Percentiles rank a stretch among this genome's conserved stretches.
Conservation (phyloP, 1,140 invertebrate genomes). For the Eufriesea mexicana region DNA sequence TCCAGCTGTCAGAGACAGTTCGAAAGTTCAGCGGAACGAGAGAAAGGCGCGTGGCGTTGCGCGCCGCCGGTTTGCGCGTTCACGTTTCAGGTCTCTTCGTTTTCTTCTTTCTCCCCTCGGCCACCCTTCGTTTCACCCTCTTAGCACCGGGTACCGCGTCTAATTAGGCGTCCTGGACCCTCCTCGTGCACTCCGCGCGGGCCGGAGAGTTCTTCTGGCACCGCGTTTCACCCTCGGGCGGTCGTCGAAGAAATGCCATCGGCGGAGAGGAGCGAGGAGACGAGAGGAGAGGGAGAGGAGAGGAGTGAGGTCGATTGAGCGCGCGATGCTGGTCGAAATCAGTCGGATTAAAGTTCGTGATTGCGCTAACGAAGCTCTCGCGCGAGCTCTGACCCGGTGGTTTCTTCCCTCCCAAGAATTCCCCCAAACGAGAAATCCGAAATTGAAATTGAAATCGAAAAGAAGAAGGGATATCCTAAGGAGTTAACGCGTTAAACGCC, state of each 20-base stretch:
- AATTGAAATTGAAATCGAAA: conserved; percentile 24
- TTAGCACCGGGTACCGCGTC: conserved; percentile 58
- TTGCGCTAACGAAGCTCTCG: conserved; percentile 48
- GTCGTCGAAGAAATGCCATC: conserved; percentile 45
- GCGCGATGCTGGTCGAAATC: conserved; percentile 56
- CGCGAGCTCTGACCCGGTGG: not conserved
- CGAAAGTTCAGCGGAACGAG: conserved; percentile 22
- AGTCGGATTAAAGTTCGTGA: conserved; percentile 69
- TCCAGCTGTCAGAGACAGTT: conserved; percentile 54
- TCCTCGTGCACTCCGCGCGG: conserved; percentile 54
- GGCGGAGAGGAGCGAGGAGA: not conserved
- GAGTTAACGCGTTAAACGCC: too few species aligned
- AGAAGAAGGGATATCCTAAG: too few species aligned
- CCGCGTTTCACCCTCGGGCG: conserved; percentile 38
- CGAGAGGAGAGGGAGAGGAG: not conserved
- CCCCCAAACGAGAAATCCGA: not conserved
- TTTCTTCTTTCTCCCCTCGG: conserved; percentile 56
- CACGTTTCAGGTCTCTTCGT: conserved; percentile 61
- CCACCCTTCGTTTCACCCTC: conserved; percentile 56
- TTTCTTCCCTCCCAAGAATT: not conserved
- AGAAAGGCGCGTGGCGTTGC: conserved; percentile 5
- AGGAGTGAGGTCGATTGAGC: conserved; percentile 15
- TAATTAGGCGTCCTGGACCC: conserved; percentile 75
- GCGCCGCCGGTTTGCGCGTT: conserved; percentile 18
- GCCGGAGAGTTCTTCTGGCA: conserved; percentile 72